Evolutionary conservation across 2,797 vertebrate genomes (phyloP).

Genomic region (Anguilla megastoma): DNA sequence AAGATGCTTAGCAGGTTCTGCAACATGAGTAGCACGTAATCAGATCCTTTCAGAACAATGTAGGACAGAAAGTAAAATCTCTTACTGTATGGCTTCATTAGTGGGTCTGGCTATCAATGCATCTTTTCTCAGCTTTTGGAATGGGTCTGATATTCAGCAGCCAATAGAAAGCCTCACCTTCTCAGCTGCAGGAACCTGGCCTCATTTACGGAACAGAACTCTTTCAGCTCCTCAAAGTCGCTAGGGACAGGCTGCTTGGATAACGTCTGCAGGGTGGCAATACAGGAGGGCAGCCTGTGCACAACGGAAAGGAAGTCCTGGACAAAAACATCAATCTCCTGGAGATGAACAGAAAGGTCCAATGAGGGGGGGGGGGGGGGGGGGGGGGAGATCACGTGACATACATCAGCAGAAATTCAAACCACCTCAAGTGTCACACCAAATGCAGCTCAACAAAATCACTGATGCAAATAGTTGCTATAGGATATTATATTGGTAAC

Average conservation of each 20-base stretch:
- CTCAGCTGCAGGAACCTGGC: constrained; percentile 64
- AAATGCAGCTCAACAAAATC: background rate
- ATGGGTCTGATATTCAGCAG: background rate
- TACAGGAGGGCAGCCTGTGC: constrained; percentile 64
- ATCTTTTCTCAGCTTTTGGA: background rate
- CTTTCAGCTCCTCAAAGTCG: constrained; percentile 48
- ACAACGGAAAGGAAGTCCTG: constrained; percentile 70
- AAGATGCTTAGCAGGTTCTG: background rate
- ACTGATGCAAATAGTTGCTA: background rate
- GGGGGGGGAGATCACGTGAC: background rate
- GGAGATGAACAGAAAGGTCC: constrained; percentile 23
- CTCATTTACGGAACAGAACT: constrained; percentile 65
- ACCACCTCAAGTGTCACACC: background rate
- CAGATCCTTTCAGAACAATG: background rate
- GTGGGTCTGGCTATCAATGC: background rate
- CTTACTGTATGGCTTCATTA: background rate
- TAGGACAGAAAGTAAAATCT: constrained; percentile 1
- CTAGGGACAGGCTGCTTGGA: constrained; percentile 57
- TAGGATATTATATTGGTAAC: background rate
- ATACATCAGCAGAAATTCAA: background rate
- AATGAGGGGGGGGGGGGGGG: background rate
- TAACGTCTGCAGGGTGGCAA: constrained; percentile 64
- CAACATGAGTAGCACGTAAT: constrained; percentile 7
- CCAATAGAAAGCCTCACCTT: constrained; percentile 56
- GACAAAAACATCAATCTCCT: constrained; percentile 71